Evolutionary conservation across 2,113 vertebrate species (phyloP), one percentile per base, ranked within the genome.

Genomic region (Desmodus rotundus): DNA sequence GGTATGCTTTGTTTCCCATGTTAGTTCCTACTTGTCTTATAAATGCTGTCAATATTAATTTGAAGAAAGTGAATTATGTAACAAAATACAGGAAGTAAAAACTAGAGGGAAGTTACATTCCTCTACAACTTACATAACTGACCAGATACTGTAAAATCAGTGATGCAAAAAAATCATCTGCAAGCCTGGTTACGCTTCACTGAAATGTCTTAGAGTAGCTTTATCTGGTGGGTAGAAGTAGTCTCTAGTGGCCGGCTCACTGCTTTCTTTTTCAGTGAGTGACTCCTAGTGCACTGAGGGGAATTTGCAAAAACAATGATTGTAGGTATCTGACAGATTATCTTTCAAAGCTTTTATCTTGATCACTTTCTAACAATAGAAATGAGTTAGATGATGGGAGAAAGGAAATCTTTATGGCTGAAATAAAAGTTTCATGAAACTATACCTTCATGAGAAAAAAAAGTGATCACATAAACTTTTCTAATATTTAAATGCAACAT

Each of bases 61-160:
- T 93, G 58, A 92, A 86, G 76, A 93, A 87, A 92, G 61, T 45
- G 16, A 84, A 31, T 85, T 76, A 84, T 22, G 20, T 43, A 93
- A 94, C 73, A 91, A 84, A 50, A 86, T 68, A 87, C 7, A 72
- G 74, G 61, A 87, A 97, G 93, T 77, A 61, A 70, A 68, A 78
- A 67, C 36, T 33, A 81, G 73, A 78, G 36, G 93, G 58, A 67
- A 47, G 56, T 73, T 83, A 65, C 33, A 63, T 83, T 73, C n/a
- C 11, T 56, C 17, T 72, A 9, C 45, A 45, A 54, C 26, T 87
- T 90, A 84, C 8, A 15, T 92, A 58, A 90, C n/a, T 70, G 80
- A 67, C 38, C 54, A 87, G 74, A 61, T 28, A 85, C 38, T 95
- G 28, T 70, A 41, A 68, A 94, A n/a, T 80, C 61, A 67, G 38